Base-by-base conservation (phyloP, 2,888 invertebrate genomes). In the Panzeria rudis region DNA sequence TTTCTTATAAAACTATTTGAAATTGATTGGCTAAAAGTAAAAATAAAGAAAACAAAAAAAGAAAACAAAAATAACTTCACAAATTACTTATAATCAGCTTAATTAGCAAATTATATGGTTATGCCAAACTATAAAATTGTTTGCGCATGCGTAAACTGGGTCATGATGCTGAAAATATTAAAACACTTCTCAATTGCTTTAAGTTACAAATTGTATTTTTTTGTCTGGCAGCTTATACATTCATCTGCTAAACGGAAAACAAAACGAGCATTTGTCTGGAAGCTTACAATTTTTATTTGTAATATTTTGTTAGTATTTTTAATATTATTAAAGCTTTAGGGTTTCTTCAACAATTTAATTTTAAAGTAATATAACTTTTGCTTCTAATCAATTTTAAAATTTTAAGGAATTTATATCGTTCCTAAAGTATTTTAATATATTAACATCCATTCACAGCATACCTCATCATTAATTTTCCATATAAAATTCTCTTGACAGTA, bases 131-230 rank as follows among this genome's bases (percentile, higher is more conserved):
- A 4, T 0, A 25, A 64, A 75, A 75, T 41, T 75, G 41, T 54
- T 29, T 54, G 75, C 75, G 75, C 75, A 64, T 75, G 66, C 66
- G 66, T 66, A 32, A 66, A 66, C 66, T 66, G 17, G 76, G 76
- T 56, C 56, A 56, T 11, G 5, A 75, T 38, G 8, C n/a, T 38
- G 2, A 2, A 32, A 15, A 0, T 20, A 23, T 5, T 25, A 38
- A 20, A 20, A 56, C 4, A 32, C 7, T 62, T 23, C 17, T 23
- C 3, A 50, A 47, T 8, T 59, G 17, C n/a, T 32, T 52, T 68
- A 5, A 8, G 9, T 9, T 35, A 8, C 4, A 35, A 35, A 35
- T 41, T 44, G 9, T 5, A 44, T 44, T 38, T 11, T 38, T 38
- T 38, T 38, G 3, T 13, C 11, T 38, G 5, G 11, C 38, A 38